A percentile compares a stretch with the other conserved stretches of the same genome.
Evolutionary conservation across 2,113 vertebrate species (phyloP).

Genomic region (Peucedramus taeniatus): DNA sequence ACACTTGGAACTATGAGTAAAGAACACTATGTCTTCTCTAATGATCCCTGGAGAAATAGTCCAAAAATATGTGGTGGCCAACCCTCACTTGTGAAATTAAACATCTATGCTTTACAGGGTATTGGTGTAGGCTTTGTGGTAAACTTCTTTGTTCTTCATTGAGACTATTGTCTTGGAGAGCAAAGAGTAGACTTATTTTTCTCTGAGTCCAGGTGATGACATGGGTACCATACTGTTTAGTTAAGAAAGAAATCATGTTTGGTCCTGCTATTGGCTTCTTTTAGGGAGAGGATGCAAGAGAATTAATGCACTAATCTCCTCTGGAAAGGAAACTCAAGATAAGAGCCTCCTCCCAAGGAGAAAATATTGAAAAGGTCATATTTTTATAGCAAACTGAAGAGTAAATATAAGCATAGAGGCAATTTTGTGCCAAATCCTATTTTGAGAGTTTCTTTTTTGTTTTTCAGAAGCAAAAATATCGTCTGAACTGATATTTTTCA

Average conservation of each 20-base stretch:
- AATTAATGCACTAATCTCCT: neutral
- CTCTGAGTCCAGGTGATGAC: neutral
- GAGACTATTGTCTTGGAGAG: neutral
- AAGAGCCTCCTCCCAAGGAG: slow-evolving; percentile 23
- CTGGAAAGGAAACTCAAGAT: neutral
- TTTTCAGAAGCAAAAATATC: slow-evolving; percentile 28
- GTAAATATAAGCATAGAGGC: neutral
- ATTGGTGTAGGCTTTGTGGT: neutral
- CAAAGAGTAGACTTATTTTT: neutral
- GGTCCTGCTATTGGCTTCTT: neutral
- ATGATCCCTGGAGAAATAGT: neutral
- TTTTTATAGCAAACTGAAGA: slow-evolving; percentile 40
- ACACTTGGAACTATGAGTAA: neutral
- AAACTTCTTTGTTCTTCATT: neutral
- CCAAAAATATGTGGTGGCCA: neutral
- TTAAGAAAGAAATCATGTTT: neutral
- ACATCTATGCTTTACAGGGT: neutral
- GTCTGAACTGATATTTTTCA: neutral
- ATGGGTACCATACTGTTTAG: neutral
- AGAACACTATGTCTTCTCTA: neutral
- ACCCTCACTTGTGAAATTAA: neutral
- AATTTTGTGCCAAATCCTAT: slow-evolving; percentile 29
- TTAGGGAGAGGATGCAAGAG: neutral
- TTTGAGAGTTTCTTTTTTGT: slow-evolving; percentile 8
- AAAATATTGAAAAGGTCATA: slow-evolving; percentile 52